Conservation (phyloP, 1,140 invertebrate species). For the Lepidostoma basale region DNA sequence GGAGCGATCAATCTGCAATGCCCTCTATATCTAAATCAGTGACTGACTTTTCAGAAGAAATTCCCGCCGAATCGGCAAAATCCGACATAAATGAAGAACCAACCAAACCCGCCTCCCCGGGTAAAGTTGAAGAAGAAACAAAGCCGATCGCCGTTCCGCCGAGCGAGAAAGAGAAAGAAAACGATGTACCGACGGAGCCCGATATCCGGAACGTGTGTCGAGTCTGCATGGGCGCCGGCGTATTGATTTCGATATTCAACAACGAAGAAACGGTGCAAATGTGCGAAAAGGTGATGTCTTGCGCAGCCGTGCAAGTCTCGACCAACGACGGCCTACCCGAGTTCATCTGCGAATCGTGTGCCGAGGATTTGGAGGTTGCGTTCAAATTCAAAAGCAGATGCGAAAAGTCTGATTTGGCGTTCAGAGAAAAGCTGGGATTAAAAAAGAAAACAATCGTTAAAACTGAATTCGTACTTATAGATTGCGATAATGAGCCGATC, state of each 20-base stretch:
- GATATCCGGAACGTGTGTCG: slow-evolving; percentile 29
- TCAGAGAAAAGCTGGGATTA: slow-evolving; percentile 53
- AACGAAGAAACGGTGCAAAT: slow-evolving; percentile 23
- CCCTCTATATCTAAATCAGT: background rate
- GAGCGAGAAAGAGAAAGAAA: slow-evolving; percentile 17
- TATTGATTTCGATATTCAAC: slow-evolving; percentile 41
- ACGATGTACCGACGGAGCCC: background rate
- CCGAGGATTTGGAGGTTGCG: slow-evolving; percentile 30
- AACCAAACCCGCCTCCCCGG: background rate
- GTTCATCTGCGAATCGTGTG: slow-evolving; percentile 28
- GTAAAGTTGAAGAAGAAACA: slow-evolving; percentile 1
- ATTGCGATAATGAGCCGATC: slow-evolving; percentile 51
- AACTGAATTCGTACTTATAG: slow-evolving; percentile 54
- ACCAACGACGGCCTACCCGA: slow-evolving; percentile 34
- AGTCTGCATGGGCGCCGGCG: slow-evolving; percentile 33
- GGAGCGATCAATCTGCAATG: background rate
- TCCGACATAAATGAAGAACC: background rate
- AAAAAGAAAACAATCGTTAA: slow-evolving; percentile 53
- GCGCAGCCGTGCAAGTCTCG: slow-evolving; percentile 35
- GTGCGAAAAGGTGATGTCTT: slow-evolving; percentile 43
- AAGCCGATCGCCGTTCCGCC: background rate
- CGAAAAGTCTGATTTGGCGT: slow-evolving; percentile 51
- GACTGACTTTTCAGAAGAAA: background rate
- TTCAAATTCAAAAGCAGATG: slow-evolving; percentile 50
- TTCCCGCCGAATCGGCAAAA: background rate